phyloP scores from a whole-genome alignment of 2,797 vertebrate species.

The Zonotrichia albicollis region DNA sequence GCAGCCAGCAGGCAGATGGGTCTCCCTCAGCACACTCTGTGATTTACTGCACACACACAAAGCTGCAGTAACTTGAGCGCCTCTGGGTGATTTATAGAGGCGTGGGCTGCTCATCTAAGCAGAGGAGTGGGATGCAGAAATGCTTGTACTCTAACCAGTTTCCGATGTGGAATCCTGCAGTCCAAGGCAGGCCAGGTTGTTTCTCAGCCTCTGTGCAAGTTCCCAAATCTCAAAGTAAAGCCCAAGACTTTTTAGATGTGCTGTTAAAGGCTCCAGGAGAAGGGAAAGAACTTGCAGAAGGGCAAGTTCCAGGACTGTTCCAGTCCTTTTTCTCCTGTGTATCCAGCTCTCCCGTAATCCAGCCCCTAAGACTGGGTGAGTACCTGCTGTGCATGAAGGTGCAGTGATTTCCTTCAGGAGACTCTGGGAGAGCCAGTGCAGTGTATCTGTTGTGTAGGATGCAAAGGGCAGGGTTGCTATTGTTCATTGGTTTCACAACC shows the following conservation, averaged over 20 bases:
- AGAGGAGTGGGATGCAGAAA: constrained; percentile 53
- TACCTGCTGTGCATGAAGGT: background rate
- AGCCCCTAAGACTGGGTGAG: accelerated
- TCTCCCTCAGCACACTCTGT: background rate
- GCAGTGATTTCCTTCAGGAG: background rate
- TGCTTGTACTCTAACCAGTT: constrained; percentile 47
- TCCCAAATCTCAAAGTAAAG: background rate
- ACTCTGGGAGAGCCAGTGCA: background rate
- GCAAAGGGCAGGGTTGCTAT: background rate
- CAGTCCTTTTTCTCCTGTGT: background rate
- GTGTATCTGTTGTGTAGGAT: background rate
- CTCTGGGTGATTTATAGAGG: constrained; percentile 31
- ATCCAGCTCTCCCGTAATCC: background rate
- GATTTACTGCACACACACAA: background rate
- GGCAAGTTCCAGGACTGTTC: too few relatives aligned
- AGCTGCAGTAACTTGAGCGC: background rate
- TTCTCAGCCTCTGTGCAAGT: constrained; percentile 14
- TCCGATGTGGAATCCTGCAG: background rate
- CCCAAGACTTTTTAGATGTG: background rate
- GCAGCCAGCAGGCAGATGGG: background rate
- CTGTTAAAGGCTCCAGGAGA: background rate
- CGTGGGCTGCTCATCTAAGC: constrained; percentile 50
- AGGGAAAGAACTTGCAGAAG: background rate
- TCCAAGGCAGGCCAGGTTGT: background rate
- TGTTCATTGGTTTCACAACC: background rate